A percentile compares a stretch with the other conserved stretches of the same genome.
phyloP scores from a whole-genome alignment of 2,888 invertebrate genomes.

The Exocentrus adspersus region DNA sequence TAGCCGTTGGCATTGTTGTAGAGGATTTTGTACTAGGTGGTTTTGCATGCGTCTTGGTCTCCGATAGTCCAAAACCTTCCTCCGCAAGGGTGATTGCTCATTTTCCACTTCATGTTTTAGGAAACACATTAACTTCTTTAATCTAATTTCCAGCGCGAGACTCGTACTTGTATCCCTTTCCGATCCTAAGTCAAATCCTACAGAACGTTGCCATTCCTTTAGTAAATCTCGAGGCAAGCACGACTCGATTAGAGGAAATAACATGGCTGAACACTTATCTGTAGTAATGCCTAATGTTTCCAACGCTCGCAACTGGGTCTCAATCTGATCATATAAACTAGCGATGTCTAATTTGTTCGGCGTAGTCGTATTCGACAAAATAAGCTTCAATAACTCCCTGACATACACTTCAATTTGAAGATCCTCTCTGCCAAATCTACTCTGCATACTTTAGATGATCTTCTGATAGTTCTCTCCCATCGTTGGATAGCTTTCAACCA shows the following conservation, averaged over 20 bases:
- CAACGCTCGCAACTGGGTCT: constrained; percentile 48
- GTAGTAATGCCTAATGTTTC: constrained; percentile 46
- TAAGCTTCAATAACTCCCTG: constrained; percentile 30
- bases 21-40: neutral
- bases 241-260: constrained; percentile 51
- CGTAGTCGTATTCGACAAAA: constrained; percentile 40
- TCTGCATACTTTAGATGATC: constrained; percentile 38
- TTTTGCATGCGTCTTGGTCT: neutral
- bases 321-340: constrained; percentile 46
- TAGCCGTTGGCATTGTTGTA: constrained; percentile 3
- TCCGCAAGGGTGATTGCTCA: neutral
- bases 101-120: constrained; percentile 14
- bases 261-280: constrained; percentile 46
- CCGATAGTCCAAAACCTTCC: neutral
- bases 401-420: constrained; percentile 45
- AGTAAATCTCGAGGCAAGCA: constrained; percentile 46
- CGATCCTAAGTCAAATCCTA: neutral
- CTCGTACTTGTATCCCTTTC: neutral
- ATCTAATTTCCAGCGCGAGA: neutral
- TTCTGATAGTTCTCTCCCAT: constrained; percentile 34
- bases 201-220: constrained; percentile 41
- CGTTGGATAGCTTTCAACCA: constrained; percentile 24
- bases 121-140: neutral
- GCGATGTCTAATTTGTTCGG: neutral
- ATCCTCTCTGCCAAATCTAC: constrained; percentile 48